Percentiles rank a stretch among this genome's conserved stretches.
phyloP scores from a whole-genome alignment of 2,113 vertebrate species.

The Carassius gibelio region DNA sequence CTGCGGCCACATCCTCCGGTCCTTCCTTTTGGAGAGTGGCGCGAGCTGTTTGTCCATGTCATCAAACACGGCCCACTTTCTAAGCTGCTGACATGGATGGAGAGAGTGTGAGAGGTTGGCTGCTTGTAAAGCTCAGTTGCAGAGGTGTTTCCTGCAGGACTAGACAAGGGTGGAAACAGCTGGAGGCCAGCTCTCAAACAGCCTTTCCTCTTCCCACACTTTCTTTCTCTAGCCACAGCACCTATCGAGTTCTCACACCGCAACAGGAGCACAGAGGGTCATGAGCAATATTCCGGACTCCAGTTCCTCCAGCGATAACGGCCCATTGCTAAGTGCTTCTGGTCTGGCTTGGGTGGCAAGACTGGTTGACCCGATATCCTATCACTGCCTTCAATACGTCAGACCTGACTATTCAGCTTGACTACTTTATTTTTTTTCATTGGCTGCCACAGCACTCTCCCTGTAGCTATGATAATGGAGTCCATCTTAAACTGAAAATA shows the following conservation, averaged over 20 bases:
- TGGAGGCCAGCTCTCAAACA: conserved; percentile 41
- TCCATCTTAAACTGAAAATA: conserved; percentile 38
- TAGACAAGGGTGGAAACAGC: conserved; percentile 50
- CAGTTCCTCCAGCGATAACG: conserved; percentile 38
- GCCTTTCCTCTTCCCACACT: conserved; percentile 40
- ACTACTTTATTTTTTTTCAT: neutral
- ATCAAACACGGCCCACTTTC: conserved; percentile 27
- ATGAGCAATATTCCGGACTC: conserved; percentile 37
- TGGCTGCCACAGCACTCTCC: neutral
- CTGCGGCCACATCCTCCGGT: conserved; percentile 27
- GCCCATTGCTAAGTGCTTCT: conserved; percentile 30
- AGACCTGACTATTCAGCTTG: neutral
- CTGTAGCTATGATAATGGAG: conserved; percentile 24
- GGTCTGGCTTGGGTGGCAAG: conserved; percentile 1
- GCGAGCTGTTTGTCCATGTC: conserved; percentile 10
- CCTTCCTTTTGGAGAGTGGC: conserved; percentile 33
- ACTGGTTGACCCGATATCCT: conserved; percentile 43
- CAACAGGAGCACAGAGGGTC: conserved; percentile 36
- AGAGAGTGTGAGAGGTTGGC: conserved; percentile 25
- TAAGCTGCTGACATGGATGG: conserved; percentile 23
- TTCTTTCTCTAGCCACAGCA: neutral
- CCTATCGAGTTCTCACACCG: conserved; percentile 7
- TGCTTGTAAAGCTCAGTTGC: conserved; percentile 13
- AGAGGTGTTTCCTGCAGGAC: conserved; percentile 49
- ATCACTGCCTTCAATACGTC: conserved; percentile 27